Evolutionary conservation across 2,888 invertebrate genomes (phyloP), one percentile per base, ranked within the genome.

Genomic region (Temnothorax unifasciatus): DNA sequence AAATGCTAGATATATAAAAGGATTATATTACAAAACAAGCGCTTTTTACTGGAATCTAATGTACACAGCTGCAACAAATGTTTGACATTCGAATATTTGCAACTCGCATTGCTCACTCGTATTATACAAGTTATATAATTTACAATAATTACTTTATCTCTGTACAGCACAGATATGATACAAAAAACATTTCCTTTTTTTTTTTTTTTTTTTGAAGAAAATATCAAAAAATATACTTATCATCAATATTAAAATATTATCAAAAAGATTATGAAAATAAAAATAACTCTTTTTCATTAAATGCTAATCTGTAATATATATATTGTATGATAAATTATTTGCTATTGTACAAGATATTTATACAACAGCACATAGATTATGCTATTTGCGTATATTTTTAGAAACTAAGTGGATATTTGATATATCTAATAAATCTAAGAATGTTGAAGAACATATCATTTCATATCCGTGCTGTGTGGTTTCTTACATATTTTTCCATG

Each of bases 91-190:
- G 2, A 64, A 63, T 9, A 50, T 29, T 25, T 11, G n/a, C n/a
- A 75, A 74, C 1, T 47, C 21, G 9, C n/a, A n/a, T 9, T 71
- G 13, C 3, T 71, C 0, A 64, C 3, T 64, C 34, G 15, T 6
- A 18, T 11, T 63, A 54, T 76, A 59, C 3, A 3, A 59, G 1
- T 5, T 69, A 52, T 63, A 69, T n/a, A 71, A 44, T 81, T 79
- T 50, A 66, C 38, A 50, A 52, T 77, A 44, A 52, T 77, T 64
- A 66, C 25, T 54, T 71, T n/a, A 4, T 57, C 21, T 64, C 1
- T 8, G 79, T 75, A 63, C 63, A 63, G 63, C 75, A 38, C 21
- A 63, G 75, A 63, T 59, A 57, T 74, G 44, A 74, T 29, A 29
- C 2, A 63, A 50, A 21, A 73, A 50, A 44, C n/a, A 74, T 44